Evolutionary conservation across 2,888 invertebrate species (phyloP).

Genomic region (Platerodrilus igneus): DNA sequence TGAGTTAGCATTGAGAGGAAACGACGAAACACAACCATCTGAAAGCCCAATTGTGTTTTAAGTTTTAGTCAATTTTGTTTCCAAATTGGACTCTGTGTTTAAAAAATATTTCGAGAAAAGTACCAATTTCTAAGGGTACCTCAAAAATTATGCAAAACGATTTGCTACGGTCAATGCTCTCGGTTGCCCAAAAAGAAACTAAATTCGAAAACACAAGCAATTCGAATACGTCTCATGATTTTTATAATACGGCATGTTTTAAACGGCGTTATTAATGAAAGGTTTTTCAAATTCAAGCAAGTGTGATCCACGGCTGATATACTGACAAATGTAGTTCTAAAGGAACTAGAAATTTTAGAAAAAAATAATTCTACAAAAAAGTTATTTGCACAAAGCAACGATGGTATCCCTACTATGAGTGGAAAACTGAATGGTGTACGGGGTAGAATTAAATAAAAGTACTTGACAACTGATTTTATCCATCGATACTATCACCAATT

Average conservation of each 20-base stretch:
- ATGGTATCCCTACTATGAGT: constrained; percentile 31
- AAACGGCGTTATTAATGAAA: too few species aligned
- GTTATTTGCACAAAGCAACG: constrained; percentile 32
- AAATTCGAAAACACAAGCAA: too few species aligned
- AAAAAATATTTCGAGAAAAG: constrained; percentile 29
- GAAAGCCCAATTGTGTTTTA: constrained; percentile 32
- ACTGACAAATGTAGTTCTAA: constrained; percentile 19
- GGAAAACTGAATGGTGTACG: too few species aligned
- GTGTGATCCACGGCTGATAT: constrained; percentile 11
- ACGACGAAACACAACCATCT: constrained; percentile 32
- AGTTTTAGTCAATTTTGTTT: constrained; percentile 34
- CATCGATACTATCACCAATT: constrained; percentile 28
- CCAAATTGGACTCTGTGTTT: constrained; percentile 31
- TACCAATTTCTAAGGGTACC: constrained; percentile 34
- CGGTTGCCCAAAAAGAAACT: too few species aligned
- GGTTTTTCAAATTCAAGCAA: constrained; percentile 28
- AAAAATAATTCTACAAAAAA: constrained; percentile 19
- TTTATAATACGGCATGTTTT: too few species aligned
- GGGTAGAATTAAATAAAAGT: constrained; percentile 18
- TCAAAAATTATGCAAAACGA: too few species aligned
- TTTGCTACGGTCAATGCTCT: constrained; percentile 35
- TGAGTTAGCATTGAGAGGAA: constrained; percentile 34
- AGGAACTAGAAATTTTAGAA: constrained; percentile 17
- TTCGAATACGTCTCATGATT: too few species aligned
- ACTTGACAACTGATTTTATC: constrained; percentile 18